A percentile compares a stretch with the other conserved stretches of the same genome.
Conservation (phyloP, 2,888 invertebrate species). For the Phaedon cochleariae region DNA sequence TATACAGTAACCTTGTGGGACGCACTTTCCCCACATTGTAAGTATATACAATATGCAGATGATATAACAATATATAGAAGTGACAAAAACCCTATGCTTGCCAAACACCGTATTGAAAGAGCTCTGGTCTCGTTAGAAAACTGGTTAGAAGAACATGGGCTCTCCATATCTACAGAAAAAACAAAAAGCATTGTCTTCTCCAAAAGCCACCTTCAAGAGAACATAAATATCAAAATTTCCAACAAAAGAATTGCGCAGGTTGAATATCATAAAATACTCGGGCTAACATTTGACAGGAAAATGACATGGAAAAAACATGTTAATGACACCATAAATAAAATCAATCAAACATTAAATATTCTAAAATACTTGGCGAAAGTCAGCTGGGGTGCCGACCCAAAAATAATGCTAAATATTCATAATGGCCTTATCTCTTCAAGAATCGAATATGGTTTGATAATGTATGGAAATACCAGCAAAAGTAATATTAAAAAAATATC, state of each 20-base stretch:
- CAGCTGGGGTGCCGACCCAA: constrained; percentile 1
- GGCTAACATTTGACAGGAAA: background rate
- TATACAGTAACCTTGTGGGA: background rate
- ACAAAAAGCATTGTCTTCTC: background rate
- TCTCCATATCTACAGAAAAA: background rate
- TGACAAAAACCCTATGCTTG: background rate
- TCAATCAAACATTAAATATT: background rate
- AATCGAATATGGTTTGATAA: background rate
- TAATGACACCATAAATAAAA: background rate
- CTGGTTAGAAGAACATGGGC: background rate
- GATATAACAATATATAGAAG: constrained; percentile 5
- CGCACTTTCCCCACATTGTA: background rate
- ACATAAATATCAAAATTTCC: background rate
- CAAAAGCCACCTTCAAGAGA: background rate
- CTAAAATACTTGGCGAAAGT: background rate
- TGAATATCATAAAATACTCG: background rate
- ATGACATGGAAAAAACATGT: background rate
- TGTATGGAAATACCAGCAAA: background rate
- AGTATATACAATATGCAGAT: constrained; percentile 9
- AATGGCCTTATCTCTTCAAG: background rate
- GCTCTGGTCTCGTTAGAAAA: background rate
- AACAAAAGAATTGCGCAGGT: background rate
- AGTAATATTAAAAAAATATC: too few species aligned
- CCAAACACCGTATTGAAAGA: background rate
- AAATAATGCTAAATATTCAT: background rate